Percentiles rank a stretch among this genome's conserved stretches.
phyloP scores from a whole-genome alignment of 2,113 vertebrate genomes.

The Periophthalmodon schlosseri region DNA sequence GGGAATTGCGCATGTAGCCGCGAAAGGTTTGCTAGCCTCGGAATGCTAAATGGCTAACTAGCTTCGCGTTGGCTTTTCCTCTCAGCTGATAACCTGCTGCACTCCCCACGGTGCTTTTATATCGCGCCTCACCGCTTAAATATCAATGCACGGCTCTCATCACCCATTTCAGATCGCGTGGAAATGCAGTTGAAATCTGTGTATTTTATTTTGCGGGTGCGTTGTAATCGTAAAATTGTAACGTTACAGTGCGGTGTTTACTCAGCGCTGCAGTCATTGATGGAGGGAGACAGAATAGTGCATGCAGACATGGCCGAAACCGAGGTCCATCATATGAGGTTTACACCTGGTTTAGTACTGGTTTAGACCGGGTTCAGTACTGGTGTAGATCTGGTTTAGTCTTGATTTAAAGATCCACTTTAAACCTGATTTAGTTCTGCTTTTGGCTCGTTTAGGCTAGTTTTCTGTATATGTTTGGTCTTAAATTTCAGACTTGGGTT shows the following conservation, averaged over 20 bases:
- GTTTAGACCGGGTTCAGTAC: neutral
- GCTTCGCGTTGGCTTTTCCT: constrained; percentile 18
- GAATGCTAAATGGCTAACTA: constrained; percentile 16
- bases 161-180: neutral
- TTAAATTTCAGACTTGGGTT: too few species aligned
- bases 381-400: neutral
- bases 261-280: neutral
- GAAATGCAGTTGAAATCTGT: neutral
- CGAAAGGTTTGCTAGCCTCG: constrained; percentile 41
- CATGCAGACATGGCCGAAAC: constrained; percentile 1
- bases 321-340: neutral
- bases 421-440: neutral
- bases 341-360: neutral
- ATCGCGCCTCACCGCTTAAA: neutral
- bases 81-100: constrained; percentile 37
- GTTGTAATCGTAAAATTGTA: neutral
- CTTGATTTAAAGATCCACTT: neutral
- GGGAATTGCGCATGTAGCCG: constrained; percentile 4
- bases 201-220: neutral
- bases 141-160: neutral
- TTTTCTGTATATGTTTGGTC: too few species aligned
- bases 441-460: neutral
- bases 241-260: constrained; percentile 1
- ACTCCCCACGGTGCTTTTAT: constrained; percentile 7
- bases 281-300: constrained; percentile 28